A percentile compares a stretch with the other conserved stretches of the same genome.
These are phyloP conservation scores for Sebastes goodei DNA, from an alignment of 2,797 vertebrate species.

Conservation along the genomic window DNA sequence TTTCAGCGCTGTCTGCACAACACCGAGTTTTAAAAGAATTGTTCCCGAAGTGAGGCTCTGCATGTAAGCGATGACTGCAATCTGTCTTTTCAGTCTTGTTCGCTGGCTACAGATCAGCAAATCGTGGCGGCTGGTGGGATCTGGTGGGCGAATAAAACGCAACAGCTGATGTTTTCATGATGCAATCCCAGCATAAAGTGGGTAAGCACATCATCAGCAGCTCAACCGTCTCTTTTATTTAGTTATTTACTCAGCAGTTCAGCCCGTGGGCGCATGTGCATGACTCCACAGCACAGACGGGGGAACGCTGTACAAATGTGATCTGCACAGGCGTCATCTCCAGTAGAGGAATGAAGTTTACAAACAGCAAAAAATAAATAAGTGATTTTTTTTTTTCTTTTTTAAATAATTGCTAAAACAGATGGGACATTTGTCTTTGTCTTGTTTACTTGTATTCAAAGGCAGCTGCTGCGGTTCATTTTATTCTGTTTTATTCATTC, in stretches of 20 bases:
- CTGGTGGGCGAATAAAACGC: conserved; percentile 47
- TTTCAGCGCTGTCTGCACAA: neutral
- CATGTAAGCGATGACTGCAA: conserved; percentile 3
- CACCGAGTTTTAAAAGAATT: neutral
- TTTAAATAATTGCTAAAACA: neutral
- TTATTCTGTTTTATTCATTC: conserved; percentile 35
- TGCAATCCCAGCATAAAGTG: conserved; percentile 60
- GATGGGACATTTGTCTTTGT: neutral
- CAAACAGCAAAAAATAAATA: neutral
- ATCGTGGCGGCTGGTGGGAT: conserved; percentile 28
- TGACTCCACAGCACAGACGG: conserved; percentile 5
- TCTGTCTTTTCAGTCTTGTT: conserved; percentile 23
- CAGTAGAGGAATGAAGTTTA: neutral
- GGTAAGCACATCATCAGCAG: conserved; percentile 50
- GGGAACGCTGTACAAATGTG: neutral
- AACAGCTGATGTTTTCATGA: conserved; percentile 69
- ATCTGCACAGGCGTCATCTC: conserved; percentile 6
- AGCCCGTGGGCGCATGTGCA: conserved; percentile 32
- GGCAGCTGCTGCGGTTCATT: neutral
- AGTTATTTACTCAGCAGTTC: conserved; percentile 51
- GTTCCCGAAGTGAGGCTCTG: neutral
- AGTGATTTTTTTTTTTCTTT: neutral
- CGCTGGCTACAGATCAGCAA: conserved; percentile 39
- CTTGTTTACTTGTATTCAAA: neutral
- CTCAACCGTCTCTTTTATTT: conserved; percentile 41